Evolutionary conservation across 2,888 invertebrate species (phyloP), one percentile per base, ranked within the genome.

Genomic region (Uloborus plumipes): DNA sequence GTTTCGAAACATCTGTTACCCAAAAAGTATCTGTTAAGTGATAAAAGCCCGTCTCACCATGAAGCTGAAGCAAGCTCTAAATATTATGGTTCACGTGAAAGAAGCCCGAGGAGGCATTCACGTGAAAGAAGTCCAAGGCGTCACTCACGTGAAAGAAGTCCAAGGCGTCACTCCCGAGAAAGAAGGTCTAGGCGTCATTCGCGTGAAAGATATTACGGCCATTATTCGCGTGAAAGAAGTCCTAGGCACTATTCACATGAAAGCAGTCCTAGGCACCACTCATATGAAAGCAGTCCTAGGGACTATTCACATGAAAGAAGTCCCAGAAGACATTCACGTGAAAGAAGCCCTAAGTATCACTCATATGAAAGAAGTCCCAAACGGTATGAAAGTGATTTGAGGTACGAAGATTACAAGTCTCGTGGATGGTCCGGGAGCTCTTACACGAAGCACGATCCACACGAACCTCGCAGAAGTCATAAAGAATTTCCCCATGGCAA

Each of bases 11-110:
- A 2, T 9, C 3, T 39, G 11, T 4, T 39, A 9, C 39, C 3
- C 3, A 39, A 39, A 9, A 39, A 39, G 7, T 39, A 39, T 39
- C 39, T 11, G 9, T 39, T 9, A 39, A 11, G 11, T 39, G 39
- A 39, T 4, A 39, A 39, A 39, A 39, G 7, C 39, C 39, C 39
- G 1, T 4, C 39, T 39, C 39, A 11, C 11, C 9, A 39, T 39
- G 11, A 4, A 9, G 11, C 39, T 39, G 39, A 39, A 39, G 15
- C 22, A 78, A 84, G 73, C 70, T 69, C 64, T 61, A 51, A 39
- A 53, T 15, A 61, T 22, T n/a, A 39, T 39, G 39, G 26, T 26
- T 53, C 55, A 61, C 47, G 50, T 18, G 16, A 61, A 31, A 49
- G 59, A 65, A 47, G 47, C 49, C 64, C 64, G 31, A 58, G 39